Evolutionary conservation across 2,113 vertebrate species (phyloP), one percentile per base, ranked within the genome.

Genomic region (Strix uralensis): DNA sequence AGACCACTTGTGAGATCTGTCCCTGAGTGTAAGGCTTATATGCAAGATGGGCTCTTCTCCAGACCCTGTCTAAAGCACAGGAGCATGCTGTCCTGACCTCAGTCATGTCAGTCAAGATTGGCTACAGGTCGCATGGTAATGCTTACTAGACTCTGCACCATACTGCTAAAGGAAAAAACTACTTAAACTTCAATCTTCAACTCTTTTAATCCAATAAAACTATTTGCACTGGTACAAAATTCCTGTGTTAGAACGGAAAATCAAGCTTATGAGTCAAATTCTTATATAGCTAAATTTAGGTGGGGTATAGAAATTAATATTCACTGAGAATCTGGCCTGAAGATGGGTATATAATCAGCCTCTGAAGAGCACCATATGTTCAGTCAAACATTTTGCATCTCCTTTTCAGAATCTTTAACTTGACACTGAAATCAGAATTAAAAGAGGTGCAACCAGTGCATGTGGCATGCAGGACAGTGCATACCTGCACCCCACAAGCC

Each of bases 381-480:
- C 71, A 87, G 15, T 13, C 58, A 49, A 80, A 58, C 17, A 67
- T 47, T 88, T 77, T 42, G 23, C 58, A 61, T 49, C 30, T 69
- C 38, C 25, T 81, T 90, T 91, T 70, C 38, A 67, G 15, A 70
- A 62, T 32, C 27, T 47, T 44, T 62, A 61, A 74, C 32, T 49
- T 32, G 26, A 42, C n/a, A 30, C n/a, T 22, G 15, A 88, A 74
- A 69, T 52, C 11, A 69, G 71, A 88, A 57, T 38, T 40, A 67
- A 75, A 51, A 0, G 4, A 88, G 32, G 49, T 21, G 25, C 15
- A 74, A 21, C 13, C 1, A 0, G 5, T 38, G 25, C 25, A 10
- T 0, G 7, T 52, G 59, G 34, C 71, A 59, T 2, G 7, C 5
- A 22, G 46, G 20, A 20, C 51, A 70, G 36, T 3, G 15, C 11